Base-by-base conservation (phyloP, 2,797 vertebrate species). In the Microchirus variegatus region DNA sequence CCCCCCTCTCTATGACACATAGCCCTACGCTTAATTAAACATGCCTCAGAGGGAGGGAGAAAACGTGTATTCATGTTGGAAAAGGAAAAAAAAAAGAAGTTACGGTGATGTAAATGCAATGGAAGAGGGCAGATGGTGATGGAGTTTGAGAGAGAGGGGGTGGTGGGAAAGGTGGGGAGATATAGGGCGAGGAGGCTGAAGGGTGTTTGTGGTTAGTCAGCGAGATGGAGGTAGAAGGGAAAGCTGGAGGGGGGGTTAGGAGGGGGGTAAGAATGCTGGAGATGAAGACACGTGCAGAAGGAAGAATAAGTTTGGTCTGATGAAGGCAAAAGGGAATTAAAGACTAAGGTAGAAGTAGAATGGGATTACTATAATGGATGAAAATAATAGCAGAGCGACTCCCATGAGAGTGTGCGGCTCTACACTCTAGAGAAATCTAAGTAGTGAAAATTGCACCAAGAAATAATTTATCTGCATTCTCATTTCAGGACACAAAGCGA, bases 11-110 rank as follows among this genome's bases (percentile, higher is more conserved):
- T 68, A 86, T 89, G 87, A 87, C 84, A 88, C 87, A 82, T 75
- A 86, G 83, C 86, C 87, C 81, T 86, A 85, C 82, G 75, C 85
- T 90, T 93, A 92, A 93, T 93, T 93, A 91, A 89, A 91, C 83
- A 86, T 83, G 84, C 83, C 87, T 92, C 87, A 60, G 80, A 85
- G 89, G 88, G 88, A 49, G 51, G 56, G 46, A 44, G 71, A 57
- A 45, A 46, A 63, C 46, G 68, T 63, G 48, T 77, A 65, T 65
- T 67, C 40, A 31, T 59, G 67, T 64, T 80, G 65, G 74, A 62
- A 74, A 63, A 72, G 77, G 66, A 72, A 58, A 44, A 66, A 52
- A 77, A 74, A 53, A 56, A 76, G 70, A 78, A 78, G 77, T 57
- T 63, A 78, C 73, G 69, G 67, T 83, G 82, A 85, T 80, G 81